These are phyloP conservation scores for Leucoma salicis DNA, from an alignment of 2,888 invertebrate genomes.

Conservation along the genomic window DNA sequence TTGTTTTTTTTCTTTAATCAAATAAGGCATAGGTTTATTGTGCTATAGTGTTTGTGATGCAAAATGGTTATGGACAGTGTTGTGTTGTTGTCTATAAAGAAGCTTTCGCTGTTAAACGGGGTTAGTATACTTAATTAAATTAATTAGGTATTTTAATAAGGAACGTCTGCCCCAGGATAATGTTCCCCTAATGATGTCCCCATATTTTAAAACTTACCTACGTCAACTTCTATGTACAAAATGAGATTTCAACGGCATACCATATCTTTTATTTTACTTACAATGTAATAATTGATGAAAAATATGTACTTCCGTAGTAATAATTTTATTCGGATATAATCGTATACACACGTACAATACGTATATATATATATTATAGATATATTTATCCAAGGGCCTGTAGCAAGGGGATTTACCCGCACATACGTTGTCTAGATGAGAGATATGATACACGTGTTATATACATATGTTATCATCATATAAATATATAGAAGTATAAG, in stretches of 20 bases:
- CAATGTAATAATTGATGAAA: neutral
- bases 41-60: constrained; percentile 1
- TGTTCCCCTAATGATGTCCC: too few relatives aligned
- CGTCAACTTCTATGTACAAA: too few relatives aligned
- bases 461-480: too few relatives aligned
- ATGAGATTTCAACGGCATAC: too few relatives aligned
- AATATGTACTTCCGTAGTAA: neutral
- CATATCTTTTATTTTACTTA: neutral
- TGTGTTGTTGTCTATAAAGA: constrained; percentile 29
- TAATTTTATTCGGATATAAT: too few relatives aligned
- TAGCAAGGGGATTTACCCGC: neutral
- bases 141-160: too few relatives aligned
- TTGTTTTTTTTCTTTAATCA: constrained; percentile 5
- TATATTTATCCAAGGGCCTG: neutral
- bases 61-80: constrained; percentile 27
- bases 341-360: too few relatives aligned
- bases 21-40: neutral
- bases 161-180: too few relatives aligned
- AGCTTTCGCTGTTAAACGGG: constrained; percentile 14
- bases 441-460: neutral
- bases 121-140: constrained; percentile 21
- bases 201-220: too few relatives aligned
- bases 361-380: neutral
- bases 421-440: neutral
- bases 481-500: too few relatives aligned